Conservation (phyloP, 2,113 vertebrate genomes). For the Eublepharis macularius region DNA sequence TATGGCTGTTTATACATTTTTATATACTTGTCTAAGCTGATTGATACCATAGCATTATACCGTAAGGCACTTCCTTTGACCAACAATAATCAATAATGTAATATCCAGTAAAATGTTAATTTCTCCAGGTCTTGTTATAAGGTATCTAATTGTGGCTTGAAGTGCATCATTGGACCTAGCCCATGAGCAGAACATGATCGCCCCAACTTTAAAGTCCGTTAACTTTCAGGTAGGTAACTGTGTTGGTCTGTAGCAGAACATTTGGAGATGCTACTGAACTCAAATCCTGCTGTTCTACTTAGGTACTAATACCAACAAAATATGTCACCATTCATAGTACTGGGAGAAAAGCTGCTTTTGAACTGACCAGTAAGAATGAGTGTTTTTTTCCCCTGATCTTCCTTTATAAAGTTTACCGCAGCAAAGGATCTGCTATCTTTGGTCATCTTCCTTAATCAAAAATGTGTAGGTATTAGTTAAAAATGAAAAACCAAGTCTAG, state of each 20-base stretch:
- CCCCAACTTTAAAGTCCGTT: no score
- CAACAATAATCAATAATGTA: background rate
- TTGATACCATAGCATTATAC: background rate
- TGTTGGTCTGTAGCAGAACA: no score
- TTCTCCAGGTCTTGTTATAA: background rate
- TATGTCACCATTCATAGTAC: background rate
- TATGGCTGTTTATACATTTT: no score
- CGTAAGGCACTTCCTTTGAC: background rate
- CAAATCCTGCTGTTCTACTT: no score
- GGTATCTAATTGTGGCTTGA: background rate
- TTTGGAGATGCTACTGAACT: no score
- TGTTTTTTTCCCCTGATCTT: background rate
- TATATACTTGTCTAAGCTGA: background rate
- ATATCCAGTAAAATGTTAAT: background rate
- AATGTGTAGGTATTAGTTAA: background rate
- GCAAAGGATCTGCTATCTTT: background rate
- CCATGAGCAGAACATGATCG: background rate
- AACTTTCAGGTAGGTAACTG: no score
- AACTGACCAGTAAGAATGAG: background rate
- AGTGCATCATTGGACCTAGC: background rate
- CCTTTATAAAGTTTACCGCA: background rate
- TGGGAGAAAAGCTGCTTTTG: background rate
- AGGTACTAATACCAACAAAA: background rate
- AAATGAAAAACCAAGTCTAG: no score
- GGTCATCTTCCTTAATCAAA: background rate